These are phyloP conservation scores for Caenorhabditis remanei DNA, from an alignment of 1,140 invertebrate species.

Conservation along the genomic window DNA sequence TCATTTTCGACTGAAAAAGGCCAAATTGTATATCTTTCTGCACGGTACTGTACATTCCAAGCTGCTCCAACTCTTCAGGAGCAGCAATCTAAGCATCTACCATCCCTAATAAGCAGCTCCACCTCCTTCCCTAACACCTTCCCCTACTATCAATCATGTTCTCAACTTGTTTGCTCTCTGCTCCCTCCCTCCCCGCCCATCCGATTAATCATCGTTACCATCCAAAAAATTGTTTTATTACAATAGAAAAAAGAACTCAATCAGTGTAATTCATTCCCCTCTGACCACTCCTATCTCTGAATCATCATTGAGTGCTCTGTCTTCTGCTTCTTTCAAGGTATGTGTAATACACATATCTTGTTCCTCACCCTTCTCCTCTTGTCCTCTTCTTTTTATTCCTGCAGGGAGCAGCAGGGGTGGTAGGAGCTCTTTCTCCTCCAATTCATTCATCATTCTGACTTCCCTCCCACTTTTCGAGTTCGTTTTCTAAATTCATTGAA, in stretches of 20 bases:
- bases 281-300: conserved; percentile 1
- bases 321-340: not conserved
- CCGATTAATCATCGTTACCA: conserved; percentile 26
- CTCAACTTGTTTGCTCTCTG: not conserved
- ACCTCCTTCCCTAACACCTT: too few species aligned
- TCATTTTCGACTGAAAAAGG: too few species aligned
- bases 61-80: too few species aligned
- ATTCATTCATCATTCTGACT: conserved; percentile 29
- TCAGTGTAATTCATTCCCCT: not conserved
- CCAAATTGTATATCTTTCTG: too few species aligned
- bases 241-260: not conserved
- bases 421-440: not conserved
- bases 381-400: not conserved
- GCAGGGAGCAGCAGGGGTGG: too few species aligned
- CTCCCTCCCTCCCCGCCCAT: not conserved
- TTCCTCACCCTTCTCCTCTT: not conserved
- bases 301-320: not conserved
- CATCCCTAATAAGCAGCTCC: too few species aligned
- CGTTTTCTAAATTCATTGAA: conserved; percentile 18
- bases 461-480: not conserved
- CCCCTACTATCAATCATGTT: not conserved
- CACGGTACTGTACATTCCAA: too few species aligned
- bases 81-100: too few species aligned
- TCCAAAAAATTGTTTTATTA: not conserved
- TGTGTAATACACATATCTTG: not conserved